A percentile compares a stretch with the other conserved stretches of the same genome.
Conservation (phyloP, 1,140 invertebrate species). For the Venturia canescens region DNA sequence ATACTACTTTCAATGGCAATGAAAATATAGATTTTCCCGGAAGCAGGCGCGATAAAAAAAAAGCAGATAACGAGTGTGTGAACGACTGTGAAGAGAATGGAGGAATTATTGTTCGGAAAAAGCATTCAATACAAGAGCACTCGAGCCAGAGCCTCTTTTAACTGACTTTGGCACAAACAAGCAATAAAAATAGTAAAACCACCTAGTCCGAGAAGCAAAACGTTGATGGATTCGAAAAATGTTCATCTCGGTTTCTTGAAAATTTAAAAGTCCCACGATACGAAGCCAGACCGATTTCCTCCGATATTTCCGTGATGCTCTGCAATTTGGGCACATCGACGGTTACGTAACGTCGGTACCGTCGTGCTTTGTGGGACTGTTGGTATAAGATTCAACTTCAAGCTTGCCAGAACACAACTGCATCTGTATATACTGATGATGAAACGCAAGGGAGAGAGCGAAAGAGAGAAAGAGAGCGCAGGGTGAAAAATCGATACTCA, state of each 20-base stretch:
- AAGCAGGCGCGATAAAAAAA: not conserved
- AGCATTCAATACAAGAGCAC: too few species aligned
- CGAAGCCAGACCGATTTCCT: too few species aligned
- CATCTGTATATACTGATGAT: conserved; percentile 23
- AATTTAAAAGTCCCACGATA: too few species aligned
- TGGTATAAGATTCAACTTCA: not conserved
- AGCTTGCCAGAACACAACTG: not conserved
- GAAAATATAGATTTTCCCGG: not conserved
- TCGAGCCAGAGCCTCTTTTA: too few species aligned
- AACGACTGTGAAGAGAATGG: too few species aligned
- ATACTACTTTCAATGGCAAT: not conserved
- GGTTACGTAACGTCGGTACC: not conserved
- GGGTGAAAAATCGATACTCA: conserved; percentile 35
- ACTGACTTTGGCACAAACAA: too few species aligned
- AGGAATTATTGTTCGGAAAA: not conserved
- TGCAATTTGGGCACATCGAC: not conserved
- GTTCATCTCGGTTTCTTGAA: too few species aligned
- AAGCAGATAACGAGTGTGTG: too few species aligned
- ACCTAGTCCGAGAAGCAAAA: too few species aligned
- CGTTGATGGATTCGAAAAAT: too few species aligned
- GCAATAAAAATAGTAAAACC: too few species aligned
- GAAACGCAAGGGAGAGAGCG: not conserved
- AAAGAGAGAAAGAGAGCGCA: conserved; percentile 15
- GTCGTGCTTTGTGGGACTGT: not conserved
- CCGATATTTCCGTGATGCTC: not conserved